Base-by-base conservation (phyloP, 2,888 invertebrate genomes). In the Phengaris arion region DNA sequence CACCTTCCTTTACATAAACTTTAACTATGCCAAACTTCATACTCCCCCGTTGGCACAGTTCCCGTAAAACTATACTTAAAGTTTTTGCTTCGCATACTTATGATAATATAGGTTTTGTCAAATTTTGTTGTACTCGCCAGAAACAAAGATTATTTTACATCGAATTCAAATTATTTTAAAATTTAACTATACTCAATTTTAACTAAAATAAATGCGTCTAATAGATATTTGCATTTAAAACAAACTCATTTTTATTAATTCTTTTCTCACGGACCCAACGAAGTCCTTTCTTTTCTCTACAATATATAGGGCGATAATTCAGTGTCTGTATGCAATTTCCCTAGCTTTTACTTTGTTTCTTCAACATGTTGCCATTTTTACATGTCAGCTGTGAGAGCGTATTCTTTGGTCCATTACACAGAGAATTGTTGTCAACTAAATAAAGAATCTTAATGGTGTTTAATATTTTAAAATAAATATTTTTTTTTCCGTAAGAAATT, bases 241-340 rank as follows among this genome's bases (percentile, higher is more conserved):
- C 35, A 13, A 64, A 22, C 12, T 4, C 12, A 45, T 12, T 59
- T 22, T 59, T 64, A 64, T 64, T 45, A 64, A 64, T 64, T 64
- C 13, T 45, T 9, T 64, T 64, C 35, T 13, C 64, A 64, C 12
- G 7, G 22, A 59, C 46, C 46, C 46, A 6, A 15, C 22, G 9
- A 45, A 45, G 64, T 64, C 35, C 35, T 64, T 64, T 64, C 22
- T 64, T 64, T 64, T 64, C 35, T 64, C 64, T 64, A 45, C 64
- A 64, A 64, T 64, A 64, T 64, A 64, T 45, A 64, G 35, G 13
- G 64, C 13, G 64, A 64, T 64, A 64, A 64, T 64, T 64, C 35
- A 64, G 35, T 64, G 35, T 64, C 64, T 45, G 64, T 64, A 64
- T 64, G 64, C 64, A 64, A 64, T 45, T 64, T 35, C 35, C 35